A percentile compares a stretch with the other conserved stretches of the same genome.
Evolutionary conservation across 2,113 vertebrate genomes (phyloP).

Genomic region (Leptocoma aspasia): DNA sequence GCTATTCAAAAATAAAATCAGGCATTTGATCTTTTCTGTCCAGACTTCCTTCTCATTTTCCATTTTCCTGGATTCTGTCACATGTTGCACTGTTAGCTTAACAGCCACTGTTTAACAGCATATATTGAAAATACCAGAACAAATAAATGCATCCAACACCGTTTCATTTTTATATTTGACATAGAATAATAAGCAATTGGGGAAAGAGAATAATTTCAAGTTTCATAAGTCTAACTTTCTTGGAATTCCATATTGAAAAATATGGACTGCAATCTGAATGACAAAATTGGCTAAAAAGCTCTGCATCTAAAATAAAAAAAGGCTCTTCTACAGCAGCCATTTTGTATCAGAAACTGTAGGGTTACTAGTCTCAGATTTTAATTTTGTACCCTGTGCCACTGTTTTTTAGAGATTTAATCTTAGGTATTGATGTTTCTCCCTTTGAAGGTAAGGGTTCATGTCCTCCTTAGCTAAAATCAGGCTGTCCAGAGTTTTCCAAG

Average conservation of each 20-base stretch:
- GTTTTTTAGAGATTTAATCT: not conserved
- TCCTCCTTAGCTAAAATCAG: not conserved
- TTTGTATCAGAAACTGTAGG: not conserved
- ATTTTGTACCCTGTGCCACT: not conserved
- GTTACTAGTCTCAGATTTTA: not conserved
- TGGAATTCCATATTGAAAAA: not conserved
- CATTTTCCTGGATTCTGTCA: not conserved
- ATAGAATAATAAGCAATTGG: not conserved
- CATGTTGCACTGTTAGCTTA: not conserved
- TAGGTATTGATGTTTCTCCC: not conserved
- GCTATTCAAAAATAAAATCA: conserved; percentile 53
- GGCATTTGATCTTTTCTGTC: conserved; percentile 39
- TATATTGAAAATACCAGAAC: not conserved
- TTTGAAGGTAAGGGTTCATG: not conserved
- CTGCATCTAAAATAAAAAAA: not conserved
- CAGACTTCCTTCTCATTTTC: not conserved
- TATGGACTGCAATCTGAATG: not conserved
- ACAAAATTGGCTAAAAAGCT: not conserved
- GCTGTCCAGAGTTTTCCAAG: not conserved
- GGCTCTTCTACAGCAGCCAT: not conserved
- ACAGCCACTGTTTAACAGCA: not conserved
- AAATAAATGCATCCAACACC: not conserved
- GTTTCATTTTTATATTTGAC: not conserved
- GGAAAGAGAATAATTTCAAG: not conserved
- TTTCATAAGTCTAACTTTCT: not conserved